Evolutionary conservation across 2,797 vertebrate genomes (phyloP).

Genomic region (Tangara arthus): DNA sequence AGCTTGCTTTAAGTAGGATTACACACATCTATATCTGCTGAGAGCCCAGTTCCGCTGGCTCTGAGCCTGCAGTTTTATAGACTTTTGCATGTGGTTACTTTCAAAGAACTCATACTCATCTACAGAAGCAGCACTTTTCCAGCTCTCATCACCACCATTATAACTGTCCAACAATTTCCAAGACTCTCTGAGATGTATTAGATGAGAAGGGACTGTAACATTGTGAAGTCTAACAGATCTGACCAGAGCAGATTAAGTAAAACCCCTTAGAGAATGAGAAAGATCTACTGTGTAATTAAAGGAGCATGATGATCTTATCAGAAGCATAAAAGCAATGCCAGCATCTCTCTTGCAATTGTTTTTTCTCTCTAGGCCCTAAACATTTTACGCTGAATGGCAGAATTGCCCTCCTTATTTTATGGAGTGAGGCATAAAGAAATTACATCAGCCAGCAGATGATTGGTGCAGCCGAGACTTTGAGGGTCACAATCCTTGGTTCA

Average conservation of each 20-base stretch:
- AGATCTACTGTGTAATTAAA: not conserved
- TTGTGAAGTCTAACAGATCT: not conserved
- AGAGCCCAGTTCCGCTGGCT: not conserved
- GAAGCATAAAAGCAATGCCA: not conserved
- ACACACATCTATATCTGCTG: not conserved
- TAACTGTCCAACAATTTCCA: not conserved
- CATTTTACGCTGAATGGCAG: not conserved
- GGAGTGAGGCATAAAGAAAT: not conserved
- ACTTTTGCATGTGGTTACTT: not conserved
- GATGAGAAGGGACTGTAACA: not conserved
- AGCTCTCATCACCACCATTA: not conserved
- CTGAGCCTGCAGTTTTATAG: not conserved
- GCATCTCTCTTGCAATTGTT: fast-evolving
- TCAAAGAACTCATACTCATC: not conserved
- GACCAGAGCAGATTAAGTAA: not conserved
- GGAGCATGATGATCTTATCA: not conserved
- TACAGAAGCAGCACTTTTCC: not conserved
- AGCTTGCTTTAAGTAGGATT: not conserved
- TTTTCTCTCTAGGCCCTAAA: not conserved
- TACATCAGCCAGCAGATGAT: not conserved
- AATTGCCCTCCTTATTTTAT: not conserved
- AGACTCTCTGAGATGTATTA: not conserved
- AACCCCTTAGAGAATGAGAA: not conserved
- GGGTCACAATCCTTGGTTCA: not conserved
- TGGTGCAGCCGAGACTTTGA: not conserved